A percentile compares a stretch with the other conserved stretches of the same genome.
phyloP scores from a whole-genome alignment of 2,797 vertebrate genomes.

The Muraenolepis orangiensis region DNA sequence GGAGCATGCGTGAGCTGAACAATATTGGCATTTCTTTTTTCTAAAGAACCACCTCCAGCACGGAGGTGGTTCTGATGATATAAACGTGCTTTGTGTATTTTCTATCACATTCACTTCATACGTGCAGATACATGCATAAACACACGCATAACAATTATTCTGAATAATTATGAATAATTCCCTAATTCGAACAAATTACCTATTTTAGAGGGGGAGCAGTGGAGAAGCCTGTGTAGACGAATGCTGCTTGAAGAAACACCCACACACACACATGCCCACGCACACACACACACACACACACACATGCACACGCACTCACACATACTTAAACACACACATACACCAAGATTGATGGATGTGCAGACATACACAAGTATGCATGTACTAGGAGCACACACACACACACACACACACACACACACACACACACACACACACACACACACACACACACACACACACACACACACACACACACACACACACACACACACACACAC shows the following conservation, averaged over 20 bases:
- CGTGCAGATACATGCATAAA: background rate
- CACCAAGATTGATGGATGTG: background rate
- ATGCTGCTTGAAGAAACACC: constrained; percentile 13
- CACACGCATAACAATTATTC: no score
- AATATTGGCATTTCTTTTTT: background rate
- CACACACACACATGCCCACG: constrained; percentile 5
- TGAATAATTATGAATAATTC: background rate
- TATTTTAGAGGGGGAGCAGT: constrained; percentile 17
- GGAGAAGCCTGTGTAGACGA: constrained; percentile 15
- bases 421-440: constrained; percentile 7
- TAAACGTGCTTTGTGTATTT: no score
- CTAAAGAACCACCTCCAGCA: no score
- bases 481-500: no score
- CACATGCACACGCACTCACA: constrained; percentile 10
- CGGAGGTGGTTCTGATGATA: no score
- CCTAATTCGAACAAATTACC: constrained; percentile 26
- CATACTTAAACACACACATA: constrained; percentile 22
- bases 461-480: constrained; percentile 22
- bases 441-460: constrained; percentile 50
- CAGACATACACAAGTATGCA: constrained; percentile 10
- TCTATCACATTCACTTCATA: background rate
- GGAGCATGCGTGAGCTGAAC: background rate
- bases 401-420: constrained; percentile 6
- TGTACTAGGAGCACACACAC: constrained; percentile 8
- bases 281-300: constrained; percentile 23